phyloP scores from a whole-genome alignment of 2,888 invertebrate species.

The Omphaloscelis lunosa region DNA sequence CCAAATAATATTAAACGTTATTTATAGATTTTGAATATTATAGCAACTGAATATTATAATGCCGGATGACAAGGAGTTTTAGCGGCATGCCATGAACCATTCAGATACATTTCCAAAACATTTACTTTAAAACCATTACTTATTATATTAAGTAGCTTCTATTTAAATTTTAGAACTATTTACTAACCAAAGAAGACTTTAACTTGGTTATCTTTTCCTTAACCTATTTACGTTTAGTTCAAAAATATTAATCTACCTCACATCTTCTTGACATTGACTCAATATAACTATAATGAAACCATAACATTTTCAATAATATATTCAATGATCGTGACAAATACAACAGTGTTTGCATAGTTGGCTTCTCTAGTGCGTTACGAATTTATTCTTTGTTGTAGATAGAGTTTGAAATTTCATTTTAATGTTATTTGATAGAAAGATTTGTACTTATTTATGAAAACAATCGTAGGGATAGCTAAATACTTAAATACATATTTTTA shows the following conservation, averaged over 20 bases:
- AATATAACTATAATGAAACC: conserved; percentile 26
- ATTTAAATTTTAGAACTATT: not conserved
- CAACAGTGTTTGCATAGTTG: conserved; percentile 34
- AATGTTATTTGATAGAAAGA: not conserved
- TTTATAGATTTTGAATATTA: too few relatives aligned
- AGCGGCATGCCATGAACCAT: not conserved
- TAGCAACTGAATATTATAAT: too few relatives aligned
- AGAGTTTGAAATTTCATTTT: conserved; percentile 4
- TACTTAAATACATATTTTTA: not conserved
- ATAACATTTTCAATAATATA: conserved; percentile 16
- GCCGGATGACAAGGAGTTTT: not conserved
- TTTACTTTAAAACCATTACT: not conserved
- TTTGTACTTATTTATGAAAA: not conserved
- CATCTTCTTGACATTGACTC: conserved; percentile 20
- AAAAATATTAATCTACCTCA: conserved; percentile 9
- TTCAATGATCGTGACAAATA: conserved; percentile 48
- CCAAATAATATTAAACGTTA: too few relatives aligned
- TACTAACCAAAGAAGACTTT: not conserved
- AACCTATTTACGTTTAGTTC: not conserved
- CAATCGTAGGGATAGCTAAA: not conserved
- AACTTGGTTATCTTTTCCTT: not conserved
- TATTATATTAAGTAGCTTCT: not conserved
- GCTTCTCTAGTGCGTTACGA: conserved; percentile 18
- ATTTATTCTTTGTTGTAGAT: conserved; percentile 25
- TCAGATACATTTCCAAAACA: not conserved